Evolutionary conservation across 2,797 vertebrate genomes (phyloP), one percentile per base, ranked within the genome.

Genomic region (Sebastes alutus): DNA sequence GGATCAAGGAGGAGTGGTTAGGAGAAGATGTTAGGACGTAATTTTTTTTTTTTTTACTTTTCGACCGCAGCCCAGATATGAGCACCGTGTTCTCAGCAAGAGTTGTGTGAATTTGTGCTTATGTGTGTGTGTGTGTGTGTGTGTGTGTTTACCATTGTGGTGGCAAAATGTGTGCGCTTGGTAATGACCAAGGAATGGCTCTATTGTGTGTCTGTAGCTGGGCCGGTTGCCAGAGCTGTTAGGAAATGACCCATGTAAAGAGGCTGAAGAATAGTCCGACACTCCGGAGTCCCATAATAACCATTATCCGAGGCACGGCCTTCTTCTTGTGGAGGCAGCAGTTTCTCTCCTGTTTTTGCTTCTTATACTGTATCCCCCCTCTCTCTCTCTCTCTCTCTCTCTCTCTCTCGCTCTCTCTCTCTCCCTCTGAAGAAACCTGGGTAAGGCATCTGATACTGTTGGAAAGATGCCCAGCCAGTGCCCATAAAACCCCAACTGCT

Each of bases 211-310:
- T 85, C 72, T 80, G 78, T 72, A 77, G 78, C 87, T 78, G 83
- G 87, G 84, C 79, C 72, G 16, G 72, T 78, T 88, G 86, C 87
- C 87, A 91, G 70, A 74, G 73, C 83, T 88, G 81, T 83, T 82
- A 89, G 88, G 87, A 92, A 94, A 86, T 91, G 85, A 91, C 81
- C 90, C 87, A 81, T 80, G 66, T 81, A 77, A 91, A 83, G 84
- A 91, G 84, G 83, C 72, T 82, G 65, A 87, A 88, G 76, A 91
- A 88, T 79, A 85, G 82, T 72, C 59, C 67, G 80, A 88, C 86
- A 88, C 82, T 89, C 82, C 60, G 61, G 42, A 75, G 72, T 83
- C 83, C 66, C 77, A 83, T 84, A 83, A 91, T 82, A 88, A 88
- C 72, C 23, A 46, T 81, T 82, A 85, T 80, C 64, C 78, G 42